Conservation (phyloP, 1,140 invertebrate species). For the Aphis craccivora region DNA sequence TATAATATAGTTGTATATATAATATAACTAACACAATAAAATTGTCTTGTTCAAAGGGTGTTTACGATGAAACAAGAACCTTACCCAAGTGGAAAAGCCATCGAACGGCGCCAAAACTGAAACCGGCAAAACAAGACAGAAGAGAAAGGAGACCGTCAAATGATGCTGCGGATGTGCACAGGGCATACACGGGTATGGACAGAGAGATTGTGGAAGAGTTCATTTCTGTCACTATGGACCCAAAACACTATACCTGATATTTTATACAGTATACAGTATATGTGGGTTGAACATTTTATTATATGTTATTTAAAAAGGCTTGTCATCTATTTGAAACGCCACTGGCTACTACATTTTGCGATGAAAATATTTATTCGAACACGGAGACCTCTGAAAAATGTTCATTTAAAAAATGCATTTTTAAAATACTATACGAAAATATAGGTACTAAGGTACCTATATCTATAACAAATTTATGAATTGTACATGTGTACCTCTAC, state of each 20-base stretch:
- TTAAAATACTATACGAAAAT: neutral
- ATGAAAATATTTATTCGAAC: neutral
- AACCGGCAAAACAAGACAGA: neutral
- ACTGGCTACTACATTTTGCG: neutral
- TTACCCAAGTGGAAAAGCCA: slow-evolving; percentile 33
- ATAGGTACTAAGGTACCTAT: too few relatives aligned
- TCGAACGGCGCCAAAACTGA: neutral
- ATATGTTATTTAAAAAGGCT: neutral
- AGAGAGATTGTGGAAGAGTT: slow-evolving; percentile 70
- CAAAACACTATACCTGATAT: slow-evolving; percentile 39
- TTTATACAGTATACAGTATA: neutral
- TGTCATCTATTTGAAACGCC: neutral
- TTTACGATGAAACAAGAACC: neutral
- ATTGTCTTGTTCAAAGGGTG: neutral
- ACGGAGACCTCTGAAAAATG: neutral
- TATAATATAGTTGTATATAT: neutral
- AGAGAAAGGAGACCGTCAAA: slow-evolving; percentile 49
- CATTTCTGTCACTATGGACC: slow-evolving; percentile 68
- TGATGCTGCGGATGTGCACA: slow-evolving; percentile 64
- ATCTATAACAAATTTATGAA: neutral
- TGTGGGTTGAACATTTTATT: neutral
- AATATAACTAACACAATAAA: neutral
- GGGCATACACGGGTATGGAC: slow-evolving; percentile 70
- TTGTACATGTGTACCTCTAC: neutral
- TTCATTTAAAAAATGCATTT: neutral